Conservation (phyloP, 2,888 invertebrate genomes). For the Phaonia tiefii region DNA sequence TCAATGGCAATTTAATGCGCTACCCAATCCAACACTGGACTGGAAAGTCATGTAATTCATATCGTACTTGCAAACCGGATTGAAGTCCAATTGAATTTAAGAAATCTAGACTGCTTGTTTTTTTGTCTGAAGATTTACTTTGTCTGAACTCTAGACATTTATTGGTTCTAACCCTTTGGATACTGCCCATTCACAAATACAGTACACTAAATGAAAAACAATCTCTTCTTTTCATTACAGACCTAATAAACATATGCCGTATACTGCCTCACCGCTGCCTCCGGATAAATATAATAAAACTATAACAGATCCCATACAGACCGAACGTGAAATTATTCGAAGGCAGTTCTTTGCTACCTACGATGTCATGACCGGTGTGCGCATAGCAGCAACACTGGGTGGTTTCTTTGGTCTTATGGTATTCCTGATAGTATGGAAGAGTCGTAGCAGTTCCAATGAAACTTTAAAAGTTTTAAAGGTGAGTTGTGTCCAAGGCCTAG, state of each 20-base stretch:
- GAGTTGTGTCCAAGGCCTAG: background rate
- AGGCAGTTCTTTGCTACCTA: constrained; percentile 93
- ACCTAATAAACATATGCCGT: constrained; percentile 63
- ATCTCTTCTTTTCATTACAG: constrained; percentile 21
- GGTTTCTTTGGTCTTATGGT: constrained; percentile 96
- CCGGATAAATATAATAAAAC: constrained; percentile 72
- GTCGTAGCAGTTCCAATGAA: constrained; percentile 89
- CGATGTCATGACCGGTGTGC: constrained; percentile 95
- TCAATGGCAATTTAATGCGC: no score
- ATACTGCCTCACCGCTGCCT: constrained; percentile 69
- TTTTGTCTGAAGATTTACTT: background rate
- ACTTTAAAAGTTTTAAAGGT: constrained; percentile 85
- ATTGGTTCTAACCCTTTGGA: no score
- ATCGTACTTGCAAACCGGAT: no score
- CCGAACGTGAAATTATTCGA: constrained; percentile 86
- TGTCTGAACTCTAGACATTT: background rate
- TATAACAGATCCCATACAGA: constrained; percentile 75
- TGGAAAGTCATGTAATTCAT: no score
- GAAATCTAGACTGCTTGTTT: no score
- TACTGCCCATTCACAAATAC: background rate
- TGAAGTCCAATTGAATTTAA: no score
- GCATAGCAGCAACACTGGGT: constrained; percentile 94
- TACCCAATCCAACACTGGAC: no score
- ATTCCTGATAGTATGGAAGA: constrained; percentile 94
- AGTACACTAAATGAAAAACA: background rate